These are phyloP conservation scores for Diachrysia chrysitis DNA, from an alignment of 2,888 invertebrate species.

Conservation along the genomic window DNA sequence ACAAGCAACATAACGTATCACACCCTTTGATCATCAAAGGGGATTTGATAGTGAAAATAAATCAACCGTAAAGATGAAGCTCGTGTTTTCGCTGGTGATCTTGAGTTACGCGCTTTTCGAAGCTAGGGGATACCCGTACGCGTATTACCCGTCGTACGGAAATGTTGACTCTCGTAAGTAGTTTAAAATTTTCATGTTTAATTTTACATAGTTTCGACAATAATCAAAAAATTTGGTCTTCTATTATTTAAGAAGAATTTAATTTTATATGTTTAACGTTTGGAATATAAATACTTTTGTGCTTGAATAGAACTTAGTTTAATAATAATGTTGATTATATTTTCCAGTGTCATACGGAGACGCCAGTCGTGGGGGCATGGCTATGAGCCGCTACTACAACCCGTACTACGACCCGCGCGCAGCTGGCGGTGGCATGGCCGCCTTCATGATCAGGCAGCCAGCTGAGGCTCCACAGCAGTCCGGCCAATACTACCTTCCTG, in stretches of 20 bases:
- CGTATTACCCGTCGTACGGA: constrained; percentile 79
- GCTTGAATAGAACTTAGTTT: too few species aligned
- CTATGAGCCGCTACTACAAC: constrained; percentile 83
- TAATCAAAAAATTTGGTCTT: not conserved
- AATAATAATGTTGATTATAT: constrained; percentile 8
- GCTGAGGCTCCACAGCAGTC: constrained; percentile 67
- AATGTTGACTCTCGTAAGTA: constrained; percentile 83
- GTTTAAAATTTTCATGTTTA: constrained; percentile 3
- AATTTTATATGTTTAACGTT: too few species aligned
- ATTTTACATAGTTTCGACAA: not conserved
- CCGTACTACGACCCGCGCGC: constrained; percentile 79
- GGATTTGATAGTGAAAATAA: constrained; percentile 57
- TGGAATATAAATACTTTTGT: too few species aligned
- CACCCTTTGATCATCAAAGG: constrained; percentile 69
- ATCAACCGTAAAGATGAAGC: constrained; percentile 70
- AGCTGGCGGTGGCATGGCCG: constrained; percentile 79
- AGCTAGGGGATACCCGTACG: constrained; percentile 75
- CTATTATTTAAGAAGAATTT: not conserved
- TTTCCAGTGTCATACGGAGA: constrained; percentile 82
- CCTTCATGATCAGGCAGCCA: constrained; percentile 80
- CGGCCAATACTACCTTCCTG: constrained; percentile 81
- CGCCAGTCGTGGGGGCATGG: constrained; percentile 80
- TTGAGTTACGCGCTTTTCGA: constrained; percentile 75
- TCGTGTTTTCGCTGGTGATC: constrained; percentile 65
- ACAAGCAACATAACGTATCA: constrained; percentile 68